Evolutionary conservation across 2,113 vertebrate genomes (phyloP), one percentile per base, ranked within the genome.

Genomic region (Scatophagus argus): DNA sequence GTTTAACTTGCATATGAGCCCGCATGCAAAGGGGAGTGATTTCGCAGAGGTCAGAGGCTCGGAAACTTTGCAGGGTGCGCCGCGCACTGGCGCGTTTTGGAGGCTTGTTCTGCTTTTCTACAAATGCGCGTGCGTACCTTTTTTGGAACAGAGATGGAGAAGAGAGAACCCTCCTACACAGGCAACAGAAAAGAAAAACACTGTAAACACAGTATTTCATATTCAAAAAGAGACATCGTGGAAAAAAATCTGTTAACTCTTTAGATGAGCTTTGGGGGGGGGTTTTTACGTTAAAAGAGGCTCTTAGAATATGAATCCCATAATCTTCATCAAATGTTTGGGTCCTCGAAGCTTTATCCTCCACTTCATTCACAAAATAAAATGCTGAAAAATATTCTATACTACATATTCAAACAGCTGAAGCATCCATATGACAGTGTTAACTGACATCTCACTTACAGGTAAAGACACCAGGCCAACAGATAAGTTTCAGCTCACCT

Each of bases 401-500:
- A n/a, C n/a, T n/a, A n/a, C 13, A 17, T 25, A 29, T 63, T 21
- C 0, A 31, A n/a, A 52, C 12, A n/a, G 6, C 49, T 21, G 38
- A n/a, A 6, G 13, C 1, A 17, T 14, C n/a, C 25, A 43, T 2
- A 17, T 21, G 3, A 46, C 8, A 31, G 12, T 1, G n/a, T 34
- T 36, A 5, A 49, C 16, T 54, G 34, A 51, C 32, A 11, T 69
- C 5, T 70, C 27, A 8, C 43, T 62, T 36, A 11, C 84, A 93
- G 91, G 90, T 54, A 98, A 97, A 89, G 97, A 98, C 81, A 96
- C 80, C 89, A 94, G 96, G 13, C 97, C 97, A 0, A 87, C 94
- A 13, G 97, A 98, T 79, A 95, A 95, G 82, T 99, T 98, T 89
- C 98, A 99, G 94, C 95, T 99, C 85, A 99, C 97, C 0, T 99